Base-by-base conservation (phyloP, 2,113 vertebrate species). In the Hiodon tergisus region DNA sequence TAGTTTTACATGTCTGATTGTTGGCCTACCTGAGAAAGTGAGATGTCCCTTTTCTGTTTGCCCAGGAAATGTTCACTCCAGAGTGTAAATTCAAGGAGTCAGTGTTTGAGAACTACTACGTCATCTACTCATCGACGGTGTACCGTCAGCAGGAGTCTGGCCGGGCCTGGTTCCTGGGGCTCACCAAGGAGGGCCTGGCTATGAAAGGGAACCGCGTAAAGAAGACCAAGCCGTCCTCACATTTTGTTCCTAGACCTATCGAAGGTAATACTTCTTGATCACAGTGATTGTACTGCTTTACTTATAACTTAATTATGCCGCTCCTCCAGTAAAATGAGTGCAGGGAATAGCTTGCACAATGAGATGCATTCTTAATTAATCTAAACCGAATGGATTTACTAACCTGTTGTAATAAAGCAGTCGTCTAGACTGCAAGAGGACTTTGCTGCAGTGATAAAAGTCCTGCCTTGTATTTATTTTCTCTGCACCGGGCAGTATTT, bases 41-140 rank as follows among this genome's bases (percentile, higher is more conserved):
- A 31, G 31, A 31, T 31, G 31, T 31, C 2, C 31, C 31, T 31
- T 31, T 31, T 31, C 31, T 31, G 31, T 31, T 31, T 31, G 31
- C 31, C 57, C 83, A 99, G 96, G 94, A 99, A 80, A 85, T 95
- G 82, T 99, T 99, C 88, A 99, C 97, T 51, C 87, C 93, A 14
- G 96, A 99, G 91, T 98, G 96, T 90, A 99, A 96, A 90, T 99
- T 98, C 77, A 99, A 98, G 81, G 97, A 99, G 88, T 98, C 96
- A 0, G 97, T 99, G 80, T 99, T 98, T 87, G 96, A 98, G 89
- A 99, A 99, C 87, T 99, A 99, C 88, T 99, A 98, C 0, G 96
- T 98, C 84, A 98, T 99, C 87, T 99, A 99, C 90, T 99, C 97
- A 71, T 99, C 97, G 67, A 98, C 95, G 6, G 80, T 96, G 82